These are phyloP conservation scores for Heliocidaris tuberculata DNA, from an alignment of 35 echinoderm and acorn worm genomes.

Conservation along the genomic window DNA sequence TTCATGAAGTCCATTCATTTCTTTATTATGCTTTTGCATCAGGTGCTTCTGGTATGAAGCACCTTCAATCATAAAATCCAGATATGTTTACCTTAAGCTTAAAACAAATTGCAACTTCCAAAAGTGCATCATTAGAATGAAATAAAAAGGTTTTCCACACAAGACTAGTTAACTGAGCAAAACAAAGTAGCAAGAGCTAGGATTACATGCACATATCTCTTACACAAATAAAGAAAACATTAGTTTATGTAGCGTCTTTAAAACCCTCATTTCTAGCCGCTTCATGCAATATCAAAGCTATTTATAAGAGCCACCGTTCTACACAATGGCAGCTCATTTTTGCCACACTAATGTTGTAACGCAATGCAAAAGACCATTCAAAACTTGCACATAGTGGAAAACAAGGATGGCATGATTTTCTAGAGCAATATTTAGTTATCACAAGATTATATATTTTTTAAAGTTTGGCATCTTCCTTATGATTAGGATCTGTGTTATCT, in stretches of 20 bases:
- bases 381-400: no score
- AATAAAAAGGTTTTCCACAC: not conserved
- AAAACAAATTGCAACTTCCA: not conserved
- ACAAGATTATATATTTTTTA: no score
- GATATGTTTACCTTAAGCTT: not conserved
- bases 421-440: no score
- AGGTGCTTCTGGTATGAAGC: not conserved
- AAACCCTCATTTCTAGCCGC: not conserved
- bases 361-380: no score
- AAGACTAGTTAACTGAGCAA: not conserved
- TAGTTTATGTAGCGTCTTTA: not conserved
- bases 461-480: no score
- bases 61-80: not conserved
- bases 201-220: not conserved
- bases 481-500: no score
- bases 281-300: no score
- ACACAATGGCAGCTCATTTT: no score
- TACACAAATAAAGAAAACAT: not conserved
- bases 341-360: no score
- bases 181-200: not conserved
- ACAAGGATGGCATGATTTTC: no score
- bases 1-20: not conserved
- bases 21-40: not conserved
- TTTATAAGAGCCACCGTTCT: no score
- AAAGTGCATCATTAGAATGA: not conserved